Evolutionary conservation across 2,113 vertebrate species (phyloP).

Genomic region (Phoxinus phoxinus): DNA sequence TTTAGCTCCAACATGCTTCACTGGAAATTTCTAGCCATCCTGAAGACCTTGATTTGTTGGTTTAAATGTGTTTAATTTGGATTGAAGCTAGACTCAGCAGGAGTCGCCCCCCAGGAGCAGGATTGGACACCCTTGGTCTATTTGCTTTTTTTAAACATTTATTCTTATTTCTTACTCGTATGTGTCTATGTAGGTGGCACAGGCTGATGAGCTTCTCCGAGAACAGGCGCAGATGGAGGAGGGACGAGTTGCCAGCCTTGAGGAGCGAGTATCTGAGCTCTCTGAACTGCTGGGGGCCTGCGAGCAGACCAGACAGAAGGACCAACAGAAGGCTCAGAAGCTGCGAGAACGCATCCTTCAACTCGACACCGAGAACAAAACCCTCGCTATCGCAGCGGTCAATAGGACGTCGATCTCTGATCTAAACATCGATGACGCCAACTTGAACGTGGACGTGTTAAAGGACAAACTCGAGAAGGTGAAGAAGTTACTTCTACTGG

Average conservation of each 20-base stretch:
- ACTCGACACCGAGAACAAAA: conserved; percentile 93
- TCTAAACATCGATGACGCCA: conserved; percentile 73
- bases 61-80: background rate
- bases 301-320: conserved; percentile 86
- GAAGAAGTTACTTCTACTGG: conserved; percentile 79
- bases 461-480: conserved; percentile 87
- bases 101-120: background rate
- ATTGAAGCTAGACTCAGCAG: background rate
- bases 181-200: conserved; percentile 70
- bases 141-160: background rate
- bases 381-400: conserved; percentile 81
- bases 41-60: background rate
- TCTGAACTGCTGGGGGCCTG: conserved; percentile 87
- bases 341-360: conserved; percentile 87
- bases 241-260: conserved; percentile 82
- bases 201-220: conserved; percentile 81
- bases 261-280: conserved; percentile 84
- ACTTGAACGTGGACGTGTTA: conserved; percentile 78
- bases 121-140: background rate
- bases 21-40: background rate
- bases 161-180: background rate
- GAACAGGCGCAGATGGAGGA: conserved; percentile 85
- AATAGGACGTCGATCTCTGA: conserved; percentile 71
- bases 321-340: conserved; percentile 83
- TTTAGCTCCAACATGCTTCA: background rate